Evolutionary conservation across 1,140 invertebrate species (phyloP).

Genomic region (Spodoptera frugiperda): DNA sequence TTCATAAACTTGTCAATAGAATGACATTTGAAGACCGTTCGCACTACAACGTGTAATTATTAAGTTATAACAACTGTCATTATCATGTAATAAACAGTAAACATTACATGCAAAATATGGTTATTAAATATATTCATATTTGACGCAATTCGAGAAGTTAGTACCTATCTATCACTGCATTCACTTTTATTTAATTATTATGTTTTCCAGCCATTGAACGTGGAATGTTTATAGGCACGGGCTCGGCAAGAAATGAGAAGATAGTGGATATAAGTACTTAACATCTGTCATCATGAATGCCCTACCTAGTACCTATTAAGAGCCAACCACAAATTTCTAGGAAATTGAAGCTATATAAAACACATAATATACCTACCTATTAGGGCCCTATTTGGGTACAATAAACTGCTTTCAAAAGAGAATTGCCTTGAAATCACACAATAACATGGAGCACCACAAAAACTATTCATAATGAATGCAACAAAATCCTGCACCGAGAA

Average conservation of each 20-base stretch:
- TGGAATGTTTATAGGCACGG: not conserved
- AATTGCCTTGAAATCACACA: slow-evolving; percentile 15
- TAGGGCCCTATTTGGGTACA: no score
- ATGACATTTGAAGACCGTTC: slow-evolving; percentile 17
- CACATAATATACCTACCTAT: no score
- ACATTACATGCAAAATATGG: slow-evolving; percentile 24
- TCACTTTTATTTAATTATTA: slow-evolving; percentile 12
- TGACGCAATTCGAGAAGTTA: not conserved
- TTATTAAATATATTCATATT: slow-evolving; percentile 31
- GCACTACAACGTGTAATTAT: slow-evolving; percentile 11
- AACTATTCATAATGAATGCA: slow-evolving; percentile 36
- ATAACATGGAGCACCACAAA: slow-evolving; percentile 6
- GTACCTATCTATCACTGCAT: slow-evolving; percentile 11
- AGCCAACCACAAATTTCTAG: no score
- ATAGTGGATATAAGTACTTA: no score
- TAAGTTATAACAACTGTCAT: slow-evolving; percentile 28
- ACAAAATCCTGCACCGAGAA: slow-evolving; percentile 33
- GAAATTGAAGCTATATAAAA: no score
- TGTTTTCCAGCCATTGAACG: not conserved
- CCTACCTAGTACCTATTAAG: no score
- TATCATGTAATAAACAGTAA: slow-evolving; percentile 32
- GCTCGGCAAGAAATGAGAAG: no score
- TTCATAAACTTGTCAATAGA: slow-evolving; percentile 33
- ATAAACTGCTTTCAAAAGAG: no score
- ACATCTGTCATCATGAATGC: no score